Base-by-base conservation (phyloP, 2,888 invertebrate species). In the Drosophila mayaguana region DNA sequence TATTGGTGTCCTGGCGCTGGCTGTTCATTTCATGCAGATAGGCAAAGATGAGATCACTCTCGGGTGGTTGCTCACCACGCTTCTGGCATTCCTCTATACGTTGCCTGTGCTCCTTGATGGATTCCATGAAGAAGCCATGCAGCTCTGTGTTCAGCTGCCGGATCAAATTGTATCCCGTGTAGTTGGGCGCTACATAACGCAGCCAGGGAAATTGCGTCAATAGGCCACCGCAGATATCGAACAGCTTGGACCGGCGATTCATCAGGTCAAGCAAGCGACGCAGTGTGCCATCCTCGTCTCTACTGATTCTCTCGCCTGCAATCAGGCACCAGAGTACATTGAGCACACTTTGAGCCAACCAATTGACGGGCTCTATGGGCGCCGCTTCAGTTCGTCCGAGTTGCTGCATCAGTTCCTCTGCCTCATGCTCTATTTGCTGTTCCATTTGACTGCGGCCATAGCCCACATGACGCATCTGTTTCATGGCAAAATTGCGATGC, bases 241-340 rank as follows among this genome's bases (percentile, higher is more conserved):
- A 95, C 1, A 94, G 93, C 79, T 93, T 93, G 0, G 94, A 93
- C 50, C 95, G 91, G 40, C 92, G 88, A 38, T 92, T 90, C 81
- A 95, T 90, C 11, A 95, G 87, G 9, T 92, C 87, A 8, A 95
- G 82, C 11, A 95, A 88, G 6, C 90, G 89, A 2, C 91, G 79
- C 42, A 95, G 79, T 18, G 93, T 90, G 7, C 90, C 76, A 72
- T 94, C 93, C 53, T 76, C 81, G 6, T 92, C 91, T 45, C 93
- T 91, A n/a, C 92, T 80, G 42, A 95, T 93, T 40, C 94, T 63
- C 62, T 91, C 88, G n/a, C 94, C 94, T 14, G 95, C 94, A 5
- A 94, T 93, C 34, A 96, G 90, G 16, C 93, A 93, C 96, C 96
- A 96, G 11, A 96, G 90, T 0, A 96, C 94, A 87, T 95, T 96